phyloP scores from a whole-genome alignment of 2,113 vertebrate species.

The Nycticorax nycticorax region DNA sequence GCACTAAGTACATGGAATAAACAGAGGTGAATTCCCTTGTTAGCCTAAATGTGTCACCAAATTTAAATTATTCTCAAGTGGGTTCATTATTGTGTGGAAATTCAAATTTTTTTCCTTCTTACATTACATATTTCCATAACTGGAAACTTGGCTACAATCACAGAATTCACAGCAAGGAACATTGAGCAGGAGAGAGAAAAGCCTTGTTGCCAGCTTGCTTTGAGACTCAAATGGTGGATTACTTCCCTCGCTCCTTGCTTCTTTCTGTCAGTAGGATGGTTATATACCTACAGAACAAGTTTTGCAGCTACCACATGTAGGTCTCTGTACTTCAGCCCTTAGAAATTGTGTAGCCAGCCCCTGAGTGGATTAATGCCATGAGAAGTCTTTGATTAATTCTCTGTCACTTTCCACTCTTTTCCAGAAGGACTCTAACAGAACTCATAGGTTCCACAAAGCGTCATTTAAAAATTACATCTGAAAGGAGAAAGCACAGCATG shows the following conservation, averaged over 20 bases:
- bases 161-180: background rate
- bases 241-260: background rate
- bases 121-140: background rate
- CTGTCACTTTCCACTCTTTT: background rate
- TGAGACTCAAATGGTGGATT: background rate
- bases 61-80: background rate
- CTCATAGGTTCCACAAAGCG: background rate
- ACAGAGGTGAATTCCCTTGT: background rate
- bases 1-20: background rate
- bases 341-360: background rate
- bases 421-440: background rate
- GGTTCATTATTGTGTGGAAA: background rate
- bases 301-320: background rate
- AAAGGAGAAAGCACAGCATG: background rate
- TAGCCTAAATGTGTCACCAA: background rate
- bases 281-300: background rate
- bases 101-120: background rate
- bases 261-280: background rate
- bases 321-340: background rate
- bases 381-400: background rate
- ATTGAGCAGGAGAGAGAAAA: background rate
- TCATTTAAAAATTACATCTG: accelerated
- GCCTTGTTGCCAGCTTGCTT: background rate
- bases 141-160: background rate
- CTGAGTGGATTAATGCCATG: background rate